Evolutionary conservation across 2,797 vertebrate species (phyloP), one percentile per base, ranked within the genome.

Genomic region (Lycodopsis pacificus): DNA sequence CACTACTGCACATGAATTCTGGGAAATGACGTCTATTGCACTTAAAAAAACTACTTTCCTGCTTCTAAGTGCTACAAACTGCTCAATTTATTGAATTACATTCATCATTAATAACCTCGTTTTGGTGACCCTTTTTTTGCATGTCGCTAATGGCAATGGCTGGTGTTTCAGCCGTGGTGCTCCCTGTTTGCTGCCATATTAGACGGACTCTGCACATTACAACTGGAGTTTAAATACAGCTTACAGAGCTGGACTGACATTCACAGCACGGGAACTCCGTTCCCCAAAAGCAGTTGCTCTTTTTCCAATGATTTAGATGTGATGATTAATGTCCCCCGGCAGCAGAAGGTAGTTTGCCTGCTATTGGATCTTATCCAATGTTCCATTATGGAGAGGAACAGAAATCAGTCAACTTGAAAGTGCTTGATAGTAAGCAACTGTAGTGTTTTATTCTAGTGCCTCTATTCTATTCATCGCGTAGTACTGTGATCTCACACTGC

Each of bases 381-480:
- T 79, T 81, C 79, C 77, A 79, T 84, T 82, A 84, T 68, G 19
- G 57, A 0, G 71, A 82, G 78, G 73, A 83, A 82, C 77, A 85
- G 78, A 79, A 81, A 79, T 87, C 77, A 73, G 65, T 89, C 83
- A 79, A 81, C 85, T 15, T 80, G 76, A 86, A 89, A 86, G 69
- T 53, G 70, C 74, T 76, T 79, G 67, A 88, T 85, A 25, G 62
- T 79, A 77, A 81, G 76, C 66, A 65, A 76, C 59, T 22, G 56
- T 68, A 67, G 82, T 89, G 72, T 77, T 85, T 83, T 46, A 79
- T 84, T 74, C 42, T 44, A 14, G 62, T 20, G 61, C 36, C 68
- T n/a, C n/a, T n/a, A n/a, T n/a, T n/a, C n/a, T n/a, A 44, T 78
- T 86, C 71, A 65, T 54, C 4, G 38, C 65, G 53, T 69, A 61